Base-by-base conservation (phyloP, 2,797 vertebrate species). In the Lithobates sylvaticus region DNA sequence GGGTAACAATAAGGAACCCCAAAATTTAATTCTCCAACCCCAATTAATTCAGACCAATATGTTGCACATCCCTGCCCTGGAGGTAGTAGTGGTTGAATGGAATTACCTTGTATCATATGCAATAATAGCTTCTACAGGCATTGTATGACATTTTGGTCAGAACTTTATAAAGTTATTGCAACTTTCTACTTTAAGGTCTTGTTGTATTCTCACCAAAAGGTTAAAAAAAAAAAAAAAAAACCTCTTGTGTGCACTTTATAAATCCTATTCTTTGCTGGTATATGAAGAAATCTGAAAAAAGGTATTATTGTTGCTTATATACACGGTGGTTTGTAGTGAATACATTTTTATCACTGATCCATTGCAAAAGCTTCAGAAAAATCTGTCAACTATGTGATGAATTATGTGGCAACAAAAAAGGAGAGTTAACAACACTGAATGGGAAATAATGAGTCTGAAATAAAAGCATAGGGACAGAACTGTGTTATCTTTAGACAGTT, bases 331-430 rank as follows among this genome's bases (percentile, higher is more conserved):
- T 27, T 44, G 12, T 39, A 58, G 23, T 84, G 67, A 70, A 73
- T 27, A 73, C 67, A 34, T 27, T 29, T 61, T 85, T 32, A 65
- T 85, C 69, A 70, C 27, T 29, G 27, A 74, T 74, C 54, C 58
- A 74, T 64, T 85, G 69, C 34, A 79, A 13, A 10, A 58, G 15
- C 65, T 58, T 65, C n/a, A 44, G 36, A 80, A 76, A 70, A 85
- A 79, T 39, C 78, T 81, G 78, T 87, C 80, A 87, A 78, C 70
- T 50, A 3, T 78, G 6, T 73, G 80, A 87, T 87, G 68, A 83
- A 87, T 87, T 86, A 77, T 78, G 36, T 78, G 80, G 42, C 58
- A 80, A 75, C 32, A 85, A n/a, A 72, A 39, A 87, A 87, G 76
- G 16, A 71, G 69, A 26, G 61, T 67, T 65, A 77, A 86, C 74